Conservation (phyloP, 2,113 vertebrate species). For the Stegostoma tigrinum region DNA sequence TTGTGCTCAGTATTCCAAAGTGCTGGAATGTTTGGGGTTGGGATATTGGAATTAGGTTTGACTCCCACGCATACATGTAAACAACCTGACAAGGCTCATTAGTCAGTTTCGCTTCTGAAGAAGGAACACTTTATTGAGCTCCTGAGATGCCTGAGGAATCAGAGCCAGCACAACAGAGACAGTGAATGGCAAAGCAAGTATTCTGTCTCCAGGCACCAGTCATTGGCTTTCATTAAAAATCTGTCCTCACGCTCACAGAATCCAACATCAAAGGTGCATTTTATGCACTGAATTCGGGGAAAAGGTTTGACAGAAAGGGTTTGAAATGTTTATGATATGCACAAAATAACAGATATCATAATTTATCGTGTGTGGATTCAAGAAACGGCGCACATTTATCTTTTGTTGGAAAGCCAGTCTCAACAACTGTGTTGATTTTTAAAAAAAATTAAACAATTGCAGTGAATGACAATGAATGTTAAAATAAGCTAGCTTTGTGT, state of each 20-base stretch:
- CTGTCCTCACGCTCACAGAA: not conserved
- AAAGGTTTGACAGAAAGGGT: not conserved
- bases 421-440: not conserved
- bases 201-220: not conserved
- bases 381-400: not conserved
- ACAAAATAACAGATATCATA: not conserved
- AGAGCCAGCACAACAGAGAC: not conserved
- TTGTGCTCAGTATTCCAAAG: not conserved
- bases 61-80: not conserved
- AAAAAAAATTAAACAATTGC: not conserved
- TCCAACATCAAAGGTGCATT: not conserved
- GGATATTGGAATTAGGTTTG: not conserved
- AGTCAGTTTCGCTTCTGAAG: not conserved
- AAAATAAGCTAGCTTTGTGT: not conserved
- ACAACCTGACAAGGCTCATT: not conserved
- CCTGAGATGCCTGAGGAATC: not conserved
- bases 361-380: not conserved
- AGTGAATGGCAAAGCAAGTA: not conserved
- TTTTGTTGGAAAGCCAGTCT: not conserved
- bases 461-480: not conserved
- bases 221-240: not conserved
- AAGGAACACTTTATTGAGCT: not conserved
- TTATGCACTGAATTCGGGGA: not conserved
- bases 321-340: not conserved
- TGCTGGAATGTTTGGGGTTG: not conserved